Conservation (phyloP, 2,113 vertebrate species). For the Cygnus atratus region DNA sequence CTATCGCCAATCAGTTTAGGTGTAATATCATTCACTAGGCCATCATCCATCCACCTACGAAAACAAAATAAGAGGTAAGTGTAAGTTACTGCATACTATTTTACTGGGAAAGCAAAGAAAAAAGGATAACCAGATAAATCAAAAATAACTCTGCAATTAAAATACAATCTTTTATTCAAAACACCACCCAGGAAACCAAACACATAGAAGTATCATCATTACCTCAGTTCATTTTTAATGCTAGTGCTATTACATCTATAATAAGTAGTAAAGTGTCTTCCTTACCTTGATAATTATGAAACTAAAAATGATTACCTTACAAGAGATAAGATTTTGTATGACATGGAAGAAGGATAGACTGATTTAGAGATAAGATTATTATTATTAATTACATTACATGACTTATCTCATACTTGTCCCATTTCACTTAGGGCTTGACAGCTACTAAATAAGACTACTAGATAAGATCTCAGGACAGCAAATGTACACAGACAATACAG, state of each 20-base stretch:
- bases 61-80: conserved; percentile 34
- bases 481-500: not conserved
- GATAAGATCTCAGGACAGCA: not conserved
- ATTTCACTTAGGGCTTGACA: not conserved
- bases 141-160: not conserved
- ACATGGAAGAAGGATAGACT: not conserved
- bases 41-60: conserved; percentile 96
- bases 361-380: not conserved
- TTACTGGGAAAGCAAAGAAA: not conserved
- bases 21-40: conserved; percentile 89
- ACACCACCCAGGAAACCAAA: not conserved
- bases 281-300: too few relatives aligned
- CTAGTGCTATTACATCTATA: not conserved
- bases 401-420: not conserved
- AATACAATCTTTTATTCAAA: not conserved
- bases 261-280: too few relatives aligned
- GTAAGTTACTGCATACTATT: not conserved
- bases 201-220: not conserved
- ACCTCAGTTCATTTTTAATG: not conserved
- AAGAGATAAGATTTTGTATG: not conserved
- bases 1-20: conserved; percentile 90
- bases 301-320: not conserved
- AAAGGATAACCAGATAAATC: not conserved
- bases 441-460: not conserved
- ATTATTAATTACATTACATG: not conserved